phyloP scores from a whole-genome alignment of 1,140 invertebrate species.

The Meteorus sp. region DNA sequence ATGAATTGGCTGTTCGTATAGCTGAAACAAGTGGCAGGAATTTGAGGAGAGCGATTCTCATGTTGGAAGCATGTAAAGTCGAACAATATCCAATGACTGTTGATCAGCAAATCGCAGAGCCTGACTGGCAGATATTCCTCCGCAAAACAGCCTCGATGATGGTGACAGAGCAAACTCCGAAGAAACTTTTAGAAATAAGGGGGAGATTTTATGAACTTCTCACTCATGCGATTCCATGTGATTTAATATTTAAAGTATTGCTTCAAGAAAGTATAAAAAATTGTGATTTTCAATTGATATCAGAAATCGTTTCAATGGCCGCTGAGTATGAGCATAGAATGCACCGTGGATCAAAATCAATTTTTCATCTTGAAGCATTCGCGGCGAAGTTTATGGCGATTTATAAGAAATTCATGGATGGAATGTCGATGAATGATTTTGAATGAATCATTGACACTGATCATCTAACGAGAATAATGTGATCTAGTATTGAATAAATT shows the following conservation, averaged over 20 bases:
- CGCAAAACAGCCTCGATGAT: constrained; percentile 86
- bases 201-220: constrained; percentile 91
- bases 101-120: constrained; percentile 80
- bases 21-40: constrained; percentile 85
- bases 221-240: constrained; percentile 90
- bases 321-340: constrained; percentile 90
- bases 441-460: constrained; percentile 1
- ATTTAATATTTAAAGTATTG: constrained; percentile 90
- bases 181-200: constrained; percentile 81
- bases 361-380: constrained; percentile 97
- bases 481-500: background rate
- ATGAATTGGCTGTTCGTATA: constrained; percentile 77
- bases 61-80: constrained; percentile 92
- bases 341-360: constrained; percentile 88
- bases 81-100: constrained; percentile 87
- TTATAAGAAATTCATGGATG: constrained; percentile 84
- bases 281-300: constrained; percentile 89
- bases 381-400: constrained; percentile 94
- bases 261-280: constrained; percentile 83
- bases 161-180: constrained; percentile 84
- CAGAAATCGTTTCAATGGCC: constrained; percentile 80
- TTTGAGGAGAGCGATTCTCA: constrained; percentile 89
- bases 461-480: background rate
- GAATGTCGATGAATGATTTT: constrained; percentile 61
- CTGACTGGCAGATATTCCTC: constrained; percentile 94